These are phyloP conservation scores for Pelosia muscerda DNA, from an alignment of 2,888 invertebrate genomes.

Conservation along the genomic window DNA sequence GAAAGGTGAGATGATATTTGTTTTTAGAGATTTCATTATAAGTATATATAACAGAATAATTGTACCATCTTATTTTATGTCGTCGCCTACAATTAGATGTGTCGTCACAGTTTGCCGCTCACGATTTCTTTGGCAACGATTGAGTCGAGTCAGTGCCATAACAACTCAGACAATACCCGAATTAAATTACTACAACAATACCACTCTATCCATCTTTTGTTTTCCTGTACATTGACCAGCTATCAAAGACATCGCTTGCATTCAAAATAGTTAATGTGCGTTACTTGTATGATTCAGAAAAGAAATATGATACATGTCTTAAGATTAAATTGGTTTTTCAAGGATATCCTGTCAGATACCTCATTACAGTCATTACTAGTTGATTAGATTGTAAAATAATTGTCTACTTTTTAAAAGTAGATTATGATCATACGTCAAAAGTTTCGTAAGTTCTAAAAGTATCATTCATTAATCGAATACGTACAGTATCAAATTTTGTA, in stretches of 20 bases:
- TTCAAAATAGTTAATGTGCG: conserved; percentile 18
- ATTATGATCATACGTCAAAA: not conserved
- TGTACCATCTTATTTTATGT: conserved; percentile 33
- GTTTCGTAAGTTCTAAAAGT: not conserved
- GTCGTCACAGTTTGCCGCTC: conserved; percentile 59
- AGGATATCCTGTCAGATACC: conserved; percentile 6
- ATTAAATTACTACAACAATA: conserved; percentile 46
- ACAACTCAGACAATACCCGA: conserved; percentile 45
- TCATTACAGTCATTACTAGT: conserved; percentile 2
- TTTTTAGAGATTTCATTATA: conserved; percentile 31
- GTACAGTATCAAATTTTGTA: not conserved
- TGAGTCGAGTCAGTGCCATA: conserved; percentile 42
- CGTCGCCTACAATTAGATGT: conserved; percentile 55
- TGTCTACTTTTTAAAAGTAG: no score
- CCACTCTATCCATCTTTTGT: conserved; percentile 27
- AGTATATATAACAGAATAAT: conserved; percentile 17
- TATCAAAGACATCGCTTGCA: conserved; percentile 20
- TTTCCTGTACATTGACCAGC: conserved; percentile 31
- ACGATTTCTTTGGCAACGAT: conserved; percentile 63
- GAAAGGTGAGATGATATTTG: conserved; percentile 85
- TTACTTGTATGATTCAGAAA: conserved; percentile 11
- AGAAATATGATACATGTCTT: conserved; percentile 10
- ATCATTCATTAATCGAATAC: not conserved
- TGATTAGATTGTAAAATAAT: not conserved
- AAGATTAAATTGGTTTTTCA: not conserved